These are phyloP conservation scores for Rhinolophus ferrumequinum DNA, from an alignment of 2,113 vertebrate genomes.

Conservation along the genomic window DNA sequence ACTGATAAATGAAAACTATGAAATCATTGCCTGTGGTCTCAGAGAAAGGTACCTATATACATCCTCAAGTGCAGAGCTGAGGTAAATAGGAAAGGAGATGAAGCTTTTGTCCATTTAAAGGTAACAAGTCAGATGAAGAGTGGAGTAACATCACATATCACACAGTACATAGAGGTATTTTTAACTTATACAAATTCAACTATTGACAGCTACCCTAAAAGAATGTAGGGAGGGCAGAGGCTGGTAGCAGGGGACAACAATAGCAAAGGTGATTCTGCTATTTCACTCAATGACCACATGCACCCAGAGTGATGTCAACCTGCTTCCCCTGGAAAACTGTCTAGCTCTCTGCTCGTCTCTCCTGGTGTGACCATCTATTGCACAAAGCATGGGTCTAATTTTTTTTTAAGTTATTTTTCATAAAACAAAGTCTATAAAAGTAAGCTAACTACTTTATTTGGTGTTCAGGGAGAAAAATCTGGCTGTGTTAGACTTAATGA, in stretches of 20 bases:
- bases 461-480: neutral
- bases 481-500: neutral
- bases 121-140: neutral
- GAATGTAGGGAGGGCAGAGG: neutral
- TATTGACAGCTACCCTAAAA: conserved; percentile 7
- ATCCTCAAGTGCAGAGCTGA: neutral
- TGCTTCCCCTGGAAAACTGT: neutral
- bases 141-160: neutral
- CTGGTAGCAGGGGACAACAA: neutral
- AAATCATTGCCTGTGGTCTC: neutral
- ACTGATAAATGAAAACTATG: neutral
- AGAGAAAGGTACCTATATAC: neutral
- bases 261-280: neutral
- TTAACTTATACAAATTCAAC: conserved; percentile 8
- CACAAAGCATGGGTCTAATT: neutral
- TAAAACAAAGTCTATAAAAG: conserved; percentile 6
- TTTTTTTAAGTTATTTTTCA: conserved; percentile 48
- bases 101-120: conserved; percentile 15
- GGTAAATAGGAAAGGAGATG: neutral
- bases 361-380: neutral
- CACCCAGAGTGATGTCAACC: neutral
- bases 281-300: neutral
- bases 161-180: neutral
- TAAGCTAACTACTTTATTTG: neutral
- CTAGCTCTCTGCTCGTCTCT: neutral